phyloP scores from a whole-genome alignment of 2,113 vertebrate genomes.

The Lampris megalopsis region DNA sequence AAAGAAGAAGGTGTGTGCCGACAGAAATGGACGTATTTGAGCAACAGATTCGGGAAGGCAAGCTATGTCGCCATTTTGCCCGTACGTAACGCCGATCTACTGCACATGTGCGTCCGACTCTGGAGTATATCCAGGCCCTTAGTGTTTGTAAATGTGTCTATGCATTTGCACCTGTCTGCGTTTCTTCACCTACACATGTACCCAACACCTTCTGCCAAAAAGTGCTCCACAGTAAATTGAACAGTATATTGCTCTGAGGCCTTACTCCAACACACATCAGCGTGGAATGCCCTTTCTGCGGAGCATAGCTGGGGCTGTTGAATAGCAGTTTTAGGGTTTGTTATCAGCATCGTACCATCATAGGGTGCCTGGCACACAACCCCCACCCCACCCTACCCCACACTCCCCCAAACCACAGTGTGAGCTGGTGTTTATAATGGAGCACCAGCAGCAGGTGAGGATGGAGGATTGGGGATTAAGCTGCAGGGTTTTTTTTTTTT shows the following conservation, averaged over 20 bases:
- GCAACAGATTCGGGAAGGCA: too few relatives aligned
- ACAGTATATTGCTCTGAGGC: not conserved
- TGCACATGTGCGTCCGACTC: too few relatives aligned
- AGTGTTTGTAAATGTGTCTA: too few relatives aligned
- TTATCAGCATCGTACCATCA: slow-evolving; percentile 23
- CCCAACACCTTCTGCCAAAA: too few relatives aligned
- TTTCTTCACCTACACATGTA: too few relatives aligned
- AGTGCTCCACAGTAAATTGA: not conserved
- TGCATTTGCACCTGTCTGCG: too few relatives aligned
- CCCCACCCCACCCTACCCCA: not conserved
- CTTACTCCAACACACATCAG: not conserved
- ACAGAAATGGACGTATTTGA: too few relatives aligned
- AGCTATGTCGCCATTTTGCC: too few relatives aligned
- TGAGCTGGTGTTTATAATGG: slow-evolving; percentile 30
- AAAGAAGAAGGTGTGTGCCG: too few relatives aligned
- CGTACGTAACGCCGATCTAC: too few relatives aligned
- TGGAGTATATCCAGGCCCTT: too few relatives aligned
- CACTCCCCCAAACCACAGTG: slow-evolving; percentile 6
- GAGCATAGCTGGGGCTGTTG: slow-evolving; percentile 15
- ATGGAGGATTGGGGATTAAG: slow-evolving; percentile 47
- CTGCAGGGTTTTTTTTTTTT: slow-evolving; percentile 2
- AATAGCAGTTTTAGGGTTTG: slow-evolving; percentile 34
- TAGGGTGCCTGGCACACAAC: slow-evolving; percentile 32
- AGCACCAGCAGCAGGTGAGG: slow-evolving; percentile 33
- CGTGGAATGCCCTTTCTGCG: slow-evolving; percentile 14